Base-by-base conservation (phyloP, 2,113 vertebrate genomes). In the Holacanthus passer region DNA sequence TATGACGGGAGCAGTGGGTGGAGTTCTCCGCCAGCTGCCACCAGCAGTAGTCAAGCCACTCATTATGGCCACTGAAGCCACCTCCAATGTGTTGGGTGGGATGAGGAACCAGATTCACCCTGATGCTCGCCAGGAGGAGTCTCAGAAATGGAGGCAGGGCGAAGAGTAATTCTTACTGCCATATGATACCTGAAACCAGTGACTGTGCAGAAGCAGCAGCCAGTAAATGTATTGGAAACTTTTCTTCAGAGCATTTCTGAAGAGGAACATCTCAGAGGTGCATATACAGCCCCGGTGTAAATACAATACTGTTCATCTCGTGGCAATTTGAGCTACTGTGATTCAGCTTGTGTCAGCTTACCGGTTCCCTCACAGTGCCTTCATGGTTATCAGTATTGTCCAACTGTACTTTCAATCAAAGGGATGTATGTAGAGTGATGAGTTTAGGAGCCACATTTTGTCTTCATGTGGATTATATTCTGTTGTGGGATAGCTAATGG, bases 21-120 rank as follows among this genome's bases (percentile, higher is more conserved):
- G 98, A 76, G 98, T 99, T 67, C 95, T 99, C 55, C 96, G 98
- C 41, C 98, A 99, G 91, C 96, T 99, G 69, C 98, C 98, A 0
- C 98, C 98, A 0, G 96, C 98, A 0, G 97, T 99, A 72, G 98
- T 99, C 73, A 99, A 97, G 79, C 98, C 98, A 0, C 94, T 99
- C 50, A 98, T 99, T 6, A 97, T 99, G 48, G 98, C 98, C 69
- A 99, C 98, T 0, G 98, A 99, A 85, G 98, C 98, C 3, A 99
- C 98, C 0, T 98, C 98, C 13, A 99, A 99, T 1, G 98, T 99
- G 39, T 79, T 99, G 37, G 98, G 97, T 3, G 98, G 98, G 66
- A 99, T 99, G 98, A 96, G 98, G 86, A 99, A 99, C 95, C 98
- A 99, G 87, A 99, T 99, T 64, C 95, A 98, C 78, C 98, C 98